Percentiles rank a stretch among this genome's conserved stretches.
Evolutionary conservation across 2,888 invertebrate species (phyloP).

Genomic region (Patella ulyssiponensis): DNA sequence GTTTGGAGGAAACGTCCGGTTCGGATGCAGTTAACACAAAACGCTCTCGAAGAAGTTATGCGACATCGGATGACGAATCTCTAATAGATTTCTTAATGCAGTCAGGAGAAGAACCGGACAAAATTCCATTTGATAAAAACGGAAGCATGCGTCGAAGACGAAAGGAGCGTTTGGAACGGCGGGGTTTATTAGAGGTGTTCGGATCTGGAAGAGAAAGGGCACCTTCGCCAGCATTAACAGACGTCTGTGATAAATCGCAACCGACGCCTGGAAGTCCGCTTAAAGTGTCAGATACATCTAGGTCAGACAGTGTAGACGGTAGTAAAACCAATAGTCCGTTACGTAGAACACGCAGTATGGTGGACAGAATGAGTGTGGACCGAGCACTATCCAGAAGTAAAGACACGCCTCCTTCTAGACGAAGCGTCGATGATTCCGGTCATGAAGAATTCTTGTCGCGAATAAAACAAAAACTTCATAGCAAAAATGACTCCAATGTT

Average conservation of each 20-base stretch:
- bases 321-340: conserved; percentile 32
- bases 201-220: conserved; percentile 63
- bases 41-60: conserved; percentile 47
- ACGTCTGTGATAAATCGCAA: conserved; percentile 14
- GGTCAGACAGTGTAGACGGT: conserved; percentile 35
- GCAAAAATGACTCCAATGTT: conserved; percentile 24
- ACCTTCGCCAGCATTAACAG: conserved; percentile 52
- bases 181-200: conserved; percentile 41
- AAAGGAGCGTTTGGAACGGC: conserved; percentile 48
- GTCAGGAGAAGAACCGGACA: conserved; percentile 38
- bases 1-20: conserved; percentile 37
- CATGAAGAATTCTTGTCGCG: conserved; percentile 38
- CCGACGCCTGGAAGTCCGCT: conserved; percentile 7
- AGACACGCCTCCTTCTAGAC: conserved; percentile 27
- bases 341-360: conserved; percentile 51
- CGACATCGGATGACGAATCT: conserved; percentile 52
- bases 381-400: conserved; percentile 19
- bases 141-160: conserved; percentile 59
- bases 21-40: conserved; percentile 33
- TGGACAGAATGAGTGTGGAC: conserved; percentile 33
- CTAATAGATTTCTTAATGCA: conserved; percentile 59
- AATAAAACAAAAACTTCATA: conserved; percentile 36
- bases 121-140: conserved; percentile 54
- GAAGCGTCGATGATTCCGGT: conserved; percentile 36
- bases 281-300: conserved; percentile 34